phyloP scores from a whole-genome alignment of 2,113 vertebrate species.

The Urocitellus parryii region DNA sequence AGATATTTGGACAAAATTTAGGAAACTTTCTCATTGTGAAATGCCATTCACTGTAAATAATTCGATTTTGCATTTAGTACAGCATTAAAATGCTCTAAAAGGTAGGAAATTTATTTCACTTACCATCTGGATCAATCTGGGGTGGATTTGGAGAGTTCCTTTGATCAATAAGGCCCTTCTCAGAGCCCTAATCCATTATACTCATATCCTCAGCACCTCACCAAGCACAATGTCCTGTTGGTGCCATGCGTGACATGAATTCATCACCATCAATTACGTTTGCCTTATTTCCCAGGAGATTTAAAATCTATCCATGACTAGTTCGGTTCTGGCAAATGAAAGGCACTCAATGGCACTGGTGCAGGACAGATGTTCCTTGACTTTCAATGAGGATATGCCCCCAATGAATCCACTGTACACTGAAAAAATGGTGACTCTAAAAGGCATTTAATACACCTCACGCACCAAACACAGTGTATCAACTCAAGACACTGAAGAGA shows the following conservation, averaged over 20 bases:
- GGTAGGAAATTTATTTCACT: not conserved
- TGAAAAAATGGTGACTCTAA: not conserved
- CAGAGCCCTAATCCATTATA: not conserved
- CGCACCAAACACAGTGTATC: no score
- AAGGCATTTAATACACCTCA: not conserved
- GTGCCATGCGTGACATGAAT: no score
- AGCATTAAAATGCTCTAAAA: not conserved
- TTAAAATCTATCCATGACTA: not conserved
- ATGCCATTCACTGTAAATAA: not conserved
- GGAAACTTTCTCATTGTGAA: not conserved
- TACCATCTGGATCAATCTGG: not conserved
- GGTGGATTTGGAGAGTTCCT: not conserved
- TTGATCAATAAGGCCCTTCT: no score
- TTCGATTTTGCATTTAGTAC: not conserved
- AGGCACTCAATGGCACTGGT: not conserved
- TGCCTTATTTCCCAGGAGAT: not conserved
- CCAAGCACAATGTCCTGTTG: not conserved
- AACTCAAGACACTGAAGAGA: no score
- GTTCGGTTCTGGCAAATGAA: not conserved
- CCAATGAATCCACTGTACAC: not conserved
- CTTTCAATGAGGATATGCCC: not conserved
- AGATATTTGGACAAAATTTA: not conserved
- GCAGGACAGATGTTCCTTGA: not conserved
- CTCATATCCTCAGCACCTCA: not conserved
- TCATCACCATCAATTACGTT: no score